Evolutionary conservation across 2,113 vertebrate species (phyloP).

Genomic region (Gnathonemus longibarbis): DNA sequence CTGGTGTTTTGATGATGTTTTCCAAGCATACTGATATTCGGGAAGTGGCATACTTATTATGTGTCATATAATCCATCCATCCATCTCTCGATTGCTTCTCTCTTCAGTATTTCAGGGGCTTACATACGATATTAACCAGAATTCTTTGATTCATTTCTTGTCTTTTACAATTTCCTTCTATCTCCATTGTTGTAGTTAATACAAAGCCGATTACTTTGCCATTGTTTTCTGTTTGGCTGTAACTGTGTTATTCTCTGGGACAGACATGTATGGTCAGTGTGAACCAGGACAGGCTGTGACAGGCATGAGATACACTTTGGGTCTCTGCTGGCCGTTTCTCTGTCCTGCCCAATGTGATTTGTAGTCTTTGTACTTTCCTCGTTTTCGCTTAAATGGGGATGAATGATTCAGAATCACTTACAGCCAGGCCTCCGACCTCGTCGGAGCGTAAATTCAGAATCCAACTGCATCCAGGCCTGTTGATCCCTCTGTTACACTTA

Average conservation of each 20-base stretch:
- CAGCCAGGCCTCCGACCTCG: background rate
- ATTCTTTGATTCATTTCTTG: background rate
- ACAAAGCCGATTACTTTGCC: background rate
- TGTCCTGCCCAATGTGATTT: too few species aligned
- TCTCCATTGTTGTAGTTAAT: background rate
- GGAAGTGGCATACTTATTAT: background rate
- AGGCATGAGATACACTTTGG: background rate
- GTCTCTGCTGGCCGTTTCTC: background rate
- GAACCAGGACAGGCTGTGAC: background rate
- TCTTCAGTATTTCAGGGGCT: background rate
- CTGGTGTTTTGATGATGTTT: background rate
- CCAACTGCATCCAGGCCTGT: background rate
- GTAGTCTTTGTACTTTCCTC: background rate
- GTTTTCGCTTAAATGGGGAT: background rate
- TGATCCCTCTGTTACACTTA: background rate
- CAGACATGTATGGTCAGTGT: background rate
- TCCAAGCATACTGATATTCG: too few species aligned
- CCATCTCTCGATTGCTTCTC: background rate
- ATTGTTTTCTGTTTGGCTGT: background rate
- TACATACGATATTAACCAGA: background rate
- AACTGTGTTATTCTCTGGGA: background rate
- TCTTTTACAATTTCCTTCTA: background rate
- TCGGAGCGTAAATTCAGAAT: background rate
- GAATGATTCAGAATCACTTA: background rate
- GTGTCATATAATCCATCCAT: background rate